Conservation (phyloP, 37 sponge, comb jelly and placozoan genomes). For the Aplysina aerophoba region DNA sequence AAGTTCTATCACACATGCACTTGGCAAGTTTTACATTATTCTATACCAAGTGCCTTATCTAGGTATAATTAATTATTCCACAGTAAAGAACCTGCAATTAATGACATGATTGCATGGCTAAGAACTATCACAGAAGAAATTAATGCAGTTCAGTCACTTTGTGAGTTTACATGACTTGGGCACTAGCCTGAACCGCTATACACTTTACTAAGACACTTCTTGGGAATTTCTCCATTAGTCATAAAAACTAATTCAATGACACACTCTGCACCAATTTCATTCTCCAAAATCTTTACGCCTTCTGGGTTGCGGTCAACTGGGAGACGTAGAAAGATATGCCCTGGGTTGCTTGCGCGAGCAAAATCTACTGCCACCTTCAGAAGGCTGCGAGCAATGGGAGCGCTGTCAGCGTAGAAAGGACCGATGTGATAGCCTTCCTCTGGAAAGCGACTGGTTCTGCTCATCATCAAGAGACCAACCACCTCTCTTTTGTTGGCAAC, state of each 20-base stretch:
- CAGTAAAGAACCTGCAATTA: no score
- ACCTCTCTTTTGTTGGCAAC: background rate
- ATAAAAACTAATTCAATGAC: background rate
- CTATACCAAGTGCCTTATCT: no score
- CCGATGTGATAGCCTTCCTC: constrained; percentile 12
- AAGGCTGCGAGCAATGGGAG: constrained; percentile 23
- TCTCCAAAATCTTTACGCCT: background rate
- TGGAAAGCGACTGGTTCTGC: background rate
- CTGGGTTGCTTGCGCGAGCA: background rate
- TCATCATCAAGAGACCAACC: constrained; percentile 10
- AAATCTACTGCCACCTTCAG: background rate
- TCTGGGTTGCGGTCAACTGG: background rate
- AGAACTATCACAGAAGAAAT: no score
- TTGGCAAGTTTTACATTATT: no score
- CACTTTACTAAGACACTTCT: no score
- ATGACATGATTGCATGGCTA: no score
- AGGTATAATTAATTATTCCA: no score
- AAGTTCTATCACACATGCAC: no score
- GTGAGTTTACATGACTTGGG: no score
- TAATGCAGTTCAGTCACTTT: no score
- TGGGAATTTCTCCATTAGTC: background rate
- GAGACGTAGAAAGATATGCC: background rate
- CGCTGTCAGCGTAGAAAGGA: constrained; percentile 25
- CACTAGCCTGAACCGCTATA: no score
- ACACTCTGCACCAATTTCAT: background rate